Percentiles rank a stretch among this genome's conserved stretches.
These are phyloP conservation scores for Pegoplata infirma DNA, from an alignment of 2,888 invertebrate species.

Conservation along the genomic window DNA sequence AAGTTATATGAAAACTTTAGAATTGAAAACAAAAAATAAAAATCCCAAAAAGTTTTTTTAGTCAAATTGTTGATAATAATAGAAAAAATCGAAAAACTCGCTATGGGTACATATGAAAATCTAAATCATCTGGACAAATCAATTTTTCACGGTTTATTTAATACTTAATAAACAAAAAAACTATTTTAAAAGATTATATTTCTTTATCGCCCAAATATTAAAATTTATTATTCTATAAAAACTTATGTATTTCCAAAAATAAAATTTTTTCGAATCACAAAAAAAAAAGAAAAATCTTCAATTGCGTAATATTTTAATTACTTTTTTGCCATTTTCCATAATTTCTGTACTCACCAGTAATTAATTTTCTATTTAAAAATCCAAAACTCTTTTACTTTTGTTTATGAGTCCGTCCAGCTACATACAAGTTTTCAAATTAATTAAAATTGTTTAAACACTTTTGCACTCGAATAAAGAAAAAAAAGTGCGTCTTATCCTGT, in stretches of 20 bases:
- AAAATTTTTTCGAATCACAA: background rate
- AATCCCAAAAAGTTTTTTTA: no score
- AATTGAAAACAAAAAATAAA: no score
- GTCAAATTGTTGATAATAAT: no score
- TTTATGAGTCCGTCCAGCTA: background rate
- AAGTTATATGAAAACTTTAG: no score
- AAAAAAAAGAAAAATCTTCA: background rate
- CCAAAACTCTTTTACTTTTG: background rate
- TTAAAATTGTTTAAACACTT: slow-evolving; percentile 27
- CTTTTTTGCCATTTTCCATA: background rate
- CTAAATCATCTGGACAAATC: background rate
- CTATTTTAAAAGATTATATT: no score
- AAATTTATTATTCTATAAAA: no score
- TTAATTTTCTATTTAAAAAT: background rate
- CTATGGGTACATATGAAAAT: no score
- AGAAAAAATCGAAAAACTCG: no score
- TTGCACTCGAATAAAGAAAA: slow-evolving; percentile 21
- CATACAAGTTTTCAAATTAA: background rate
- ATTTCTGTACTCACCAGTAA: slow-evolving; percentile 30
- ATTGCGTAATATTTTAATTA: slow-evolving; percentile 43
- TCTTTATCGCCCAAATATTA: no score
- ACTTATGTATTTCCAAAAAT: no score
- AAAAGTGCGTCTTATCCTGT: slow-evolving; percentile 46
- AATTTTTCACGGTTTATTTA: background rate
- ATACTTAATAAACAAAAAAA: no score